phyloP scores from a whole-genome alignment of 2,113 vertebrate genomes.

The Halcyon senegalensis region DNA sequence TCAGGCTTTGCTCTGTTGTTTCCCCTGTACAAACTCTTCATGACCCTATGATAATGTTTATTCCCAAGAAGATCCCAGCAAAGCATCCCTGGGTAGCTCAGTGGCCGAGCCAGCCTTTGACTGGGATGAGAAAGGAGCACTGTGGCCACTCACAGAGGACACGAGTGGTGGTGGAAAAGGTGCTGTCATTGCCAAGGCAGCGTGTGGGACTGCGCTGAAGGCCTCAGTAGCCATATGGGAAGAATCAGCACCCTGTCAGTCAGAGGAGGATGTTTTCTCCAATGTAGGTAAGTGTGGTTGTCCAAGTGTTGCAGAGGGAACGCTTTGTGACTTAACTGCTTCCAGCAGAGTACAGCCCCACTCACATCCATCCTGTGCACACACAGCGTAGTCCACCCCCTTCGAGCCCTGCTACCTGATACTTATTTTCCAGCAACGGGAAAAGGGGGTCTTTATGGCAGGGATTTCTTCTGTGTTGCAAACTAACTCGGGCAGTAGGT shows the following conservation, averaged over 20 bases:
- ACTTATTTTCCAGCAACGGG: background rate
- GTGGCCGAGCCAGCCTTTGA: background rate
- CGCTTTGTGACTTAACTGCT: background rate
- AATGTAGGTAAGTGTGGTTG: constrained; percentile 43
- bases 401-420: background rate
- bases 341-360: background rate
- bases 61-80: background rate
- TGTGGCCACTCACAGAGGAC: constrained; percentile 23
- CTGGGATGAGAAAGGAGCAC: background rate
- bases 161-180: background rate
- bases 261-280: constrained; percentile 66
- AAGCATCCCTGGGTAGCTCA: background rate
- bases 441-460: background rate
- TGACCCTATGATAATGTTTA: background rate
- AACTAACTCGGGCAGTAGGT: background rate
- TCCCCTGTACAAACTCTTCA: background rate
- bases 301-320: background rate
- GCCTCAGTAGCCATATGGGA: background rate
- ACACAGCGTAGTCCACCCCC: fast-evolving
- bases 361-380: fast-evolving
- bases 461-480: background rate
- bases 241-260: background rate
- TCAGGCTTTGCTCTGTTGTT: background rate
- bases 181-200: background rate
- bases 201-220: background rate